Evolutionary conservation across 2,113 vertebrate genomes (phyloP), one percentile per base, ranked within the genome.

Genomic region (Rhegmatorhina hoffmannsi): DNA sequence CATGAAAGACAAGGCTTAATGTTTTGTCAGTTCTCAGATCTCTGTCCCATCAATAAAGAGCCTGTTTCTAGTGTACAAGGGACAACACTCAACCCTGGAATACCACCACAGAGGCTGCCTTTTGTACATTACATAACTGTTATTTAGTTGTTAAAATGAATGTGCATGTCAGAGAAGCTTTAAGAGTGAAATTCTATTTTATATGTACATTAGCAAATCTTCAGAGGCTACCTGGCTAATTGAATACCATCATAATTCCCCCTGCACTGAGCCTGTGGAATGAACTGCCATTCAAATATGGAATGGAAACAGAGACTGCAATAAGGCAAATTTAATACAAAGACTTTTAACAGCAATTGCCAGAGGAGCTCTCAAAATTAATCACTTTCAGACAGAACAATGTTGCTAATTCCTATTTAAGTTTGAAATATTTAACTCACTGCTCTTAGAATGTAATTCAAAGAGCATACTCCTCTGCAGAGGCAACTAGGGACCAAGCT

Each of bases 341-440:
- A 96, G 82, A 87, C 86, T 90, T 87, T 89, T 86, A 94, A 89
- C 73, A 64, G 84, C 0, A 0, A 87, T 79, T 95, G 94, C 76
- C 92, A 95, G 91, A 88, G 88, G 77, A 96, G 59, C 67, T 76
- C 93, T 95, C 89, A 90, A 93, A 96, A 94, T 87, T 40, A 97
- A 95, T 93, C 85, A 68, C 77, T 82, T 94, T 80, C 84, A 79
- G 64, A 68, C 24, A 56, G 68, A 95, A 91, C 78, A 93, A 84
- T 82, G 78, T 58, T 91, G 84, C 79, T 95, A 95, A 95, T 89
- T 96, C 87, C 90, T 95, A 80, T 91, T 96, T 95, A 91, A 96
- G 88, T 75, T 73, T 95, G 93, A 94, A 97, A 96, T 97, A 97
- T 97, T 97, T 96, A 97, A 94, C 43, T 79, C 24, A 7, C 72